These are phyloP conservation scores for Parazoanthus atlanticus DNA, from an alignment of 92 coral and sea anemone genomes.

Conservation along the genomic window DNA sequence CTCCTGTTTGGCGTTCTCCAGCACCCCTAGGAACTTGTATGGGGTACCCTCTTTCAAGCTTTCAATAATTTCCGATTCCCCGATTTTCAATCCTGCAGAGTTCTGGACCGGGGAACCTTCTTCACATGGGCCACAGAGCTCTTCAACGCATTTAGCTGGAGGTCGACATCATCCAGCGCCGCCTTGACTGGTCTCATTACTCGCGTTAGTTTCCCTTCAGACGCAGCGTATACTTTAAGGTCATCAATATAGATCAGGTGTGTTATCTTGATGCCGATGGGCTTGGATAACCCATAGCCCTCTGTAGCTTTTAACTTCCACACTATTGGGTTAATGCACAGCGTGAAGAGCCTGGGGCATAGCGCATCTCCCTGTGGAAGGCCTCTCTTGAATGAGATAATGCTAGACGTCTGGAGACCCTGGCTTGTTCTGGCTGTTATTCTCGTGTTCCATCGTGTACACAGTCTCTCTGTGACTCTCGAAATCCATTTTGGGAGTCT, in stretches of 20 bases:
- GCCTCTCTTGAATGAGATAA: slow-evolving; percentile 26
- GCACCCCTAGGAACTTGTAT: slow-evolving; percentile 45
- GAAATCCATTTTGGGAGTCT: slow-evolving; percentile 40
- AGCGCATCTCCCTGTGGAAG: slow-evolving; percentile 47
- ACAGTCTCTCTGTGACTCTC: slow-evolving; percentile 23
- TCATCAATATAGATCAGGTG: background rate
- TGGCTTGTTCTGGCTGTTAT: slow-evolving; percentile 29
- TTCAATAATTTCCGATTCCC: background rate
- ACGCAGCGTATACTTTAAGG: slow-evolving; percentile 20
- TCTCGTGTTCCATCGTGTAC: slow-evolving; percentile 35
- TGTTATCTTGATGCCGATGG: too few relatives aligned
- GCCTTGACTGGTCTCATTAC: background rate
- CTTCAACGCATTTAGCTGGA: slow-evolving; percentile 5
- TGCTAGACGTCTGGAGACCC: slow-evolving; percentile 21
- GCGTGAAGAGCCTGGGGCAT: slow-evolving; percentile 22
- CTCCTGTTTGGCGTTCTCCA: slow-evolving; percentile 39
- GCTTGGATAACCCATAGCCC: background rate
- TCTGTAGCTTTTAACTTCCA: slow-evolving; percentile 3
- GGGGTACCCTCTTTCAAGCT: background rate
- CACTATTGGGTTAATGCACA: slow-evolving; percentile 23
- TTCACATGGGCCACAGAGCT: slow-evolving; percentile 24
- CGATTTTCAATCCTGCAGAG: background rate
- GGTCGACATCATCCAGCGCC: background rate
- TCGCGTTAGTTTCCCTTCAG: slow-evolving; percentile 8
- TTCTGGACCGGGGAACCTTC: background rate